Evolutionary conservation across 1,140 invertebrate genomes (phyloP), one percentile per base, ranked within the genome.

Genomic region (Zaprionus ornatus): DNA sequence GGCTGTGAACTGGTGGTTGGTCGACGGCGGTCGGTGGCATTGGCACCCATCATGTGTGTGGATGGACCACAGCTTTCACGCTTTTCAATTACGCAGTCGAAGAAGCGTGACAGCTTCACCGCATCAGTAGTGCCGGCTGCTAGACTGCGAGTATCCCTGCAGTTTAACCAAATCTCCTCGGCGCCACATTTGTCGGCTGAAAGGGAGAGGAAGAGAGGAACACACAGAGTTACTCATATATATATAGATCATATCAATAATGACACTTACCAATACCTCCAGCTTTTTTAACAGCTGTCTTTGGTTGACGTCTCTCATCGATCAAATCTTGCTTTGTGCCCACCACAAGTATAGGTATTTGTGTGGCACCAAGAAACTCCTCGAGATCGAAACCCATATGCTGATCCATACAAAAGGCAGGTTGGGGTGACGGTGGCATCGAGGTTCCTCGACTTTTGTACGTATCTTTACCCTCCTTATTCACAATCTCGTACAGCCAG

Each of bases 151-250:
- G 94, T 93, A 92, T 97, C 95, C 79, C 95, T 94, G 86, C 96
- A 98, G 93, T 98, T 96, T 63, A 99, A 93, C 93, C 96, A 96
- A 91, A 99, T 97, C 94, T 99, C 98, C 93, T 99, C 98, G 12
- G 98, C 97, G 4, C 97, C 96, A 94, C 97, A 98, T 93, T 98
- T 97, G 87, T 97, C 96, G 10, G 98, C 97, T 86, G 37, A 1
- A 40, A 59, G 25, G 7, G 7, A n/a, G 25, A 15, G 29, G 29
- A 3, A 10, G 0, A 9, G 2, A 10, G 29, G 29, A 10, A 2
- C 13, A 29, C 1, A 17, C 7, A 59, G 9, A 32, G 4, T 13
- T 27, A 54, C 35, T 13, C 27, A 42, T 23, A 7, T 42, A 3
- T 21, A 35, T 40, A 5, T 15, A 9, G 17, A 40, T n/a, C 7